These are phyloP conservation scores for Adelognathus sp. DNA, from an alignment of 2,888 invertebrate species.

Conservation along the genomic window DNA sequence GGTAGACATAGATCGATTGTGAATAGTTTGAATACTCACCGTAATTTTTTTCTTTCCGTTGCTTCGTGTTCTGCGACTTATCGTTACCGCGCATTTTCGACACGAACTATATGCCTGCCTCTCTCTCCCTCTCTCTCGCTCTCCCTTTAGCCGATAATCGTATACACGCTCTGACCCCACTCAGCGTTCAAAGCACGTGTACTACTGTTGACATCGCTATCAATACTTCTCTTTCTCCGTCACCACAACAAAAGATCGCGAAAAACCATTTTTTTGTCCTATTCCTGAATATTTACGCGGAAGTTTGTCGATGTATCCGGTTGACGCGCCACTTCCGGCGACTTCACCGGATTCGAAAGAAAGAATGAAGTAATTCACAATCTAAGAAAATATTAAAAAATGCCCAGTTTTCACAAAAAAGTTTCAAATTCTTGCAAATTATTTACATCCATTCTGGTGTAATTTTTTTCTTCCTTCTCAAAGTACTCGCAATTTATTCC, in stretches of 20 bases:
- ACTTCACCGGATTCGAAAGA: not conserved
- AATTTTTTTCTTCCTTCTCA: too few relatives aligned
- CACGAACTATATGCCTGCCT: too few relatives aligned
- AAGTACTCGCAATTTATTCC: too few relatives aligned
- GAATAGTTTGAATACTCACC: slow-evolving; percentile 63
- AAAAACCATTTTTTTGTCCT: not conserved
- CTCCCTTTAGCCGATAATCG: slow-evolving; percentile 1
- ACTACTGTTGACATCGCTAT: slow-evolving; percentile 22
- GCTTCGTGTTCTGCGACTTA: slow-evolving; percentile 57
- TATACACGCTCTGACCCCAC: slow-evolving; percentile 17
- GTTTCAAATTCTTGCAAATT: too few relatives aligned
- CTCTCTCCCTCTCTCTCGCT: slow-evolving; percentile 13
- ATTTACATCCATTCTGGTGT: too few relatives aligned
- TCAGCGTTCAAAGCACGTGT: slow-evolving; percentile 50
- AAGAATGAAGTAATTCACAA: too few relatives aligned
- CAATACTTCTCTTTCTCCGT: not conserved
- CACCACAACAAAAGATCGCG: not conserved
- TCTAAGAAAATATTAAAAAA: too few relatives aligned
- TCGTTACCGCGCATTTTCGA: slow-evolving; percentile 64
- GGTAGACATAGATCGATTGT: not conserved
- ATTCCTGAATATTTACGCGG: not conserved
- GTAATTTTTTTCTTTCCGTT: slow-evolving; percentile 47
- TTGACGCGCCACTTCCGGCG: not conserved
- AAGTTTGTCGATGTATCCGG: not conserved
- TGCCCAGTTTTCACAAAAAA: too few relatives aligned